These are phyloP conservation scores for Leptinotarsa texana DNA, from an alignment of 1,140 invertebrate species.

Conservation along the genomic window DNA sequence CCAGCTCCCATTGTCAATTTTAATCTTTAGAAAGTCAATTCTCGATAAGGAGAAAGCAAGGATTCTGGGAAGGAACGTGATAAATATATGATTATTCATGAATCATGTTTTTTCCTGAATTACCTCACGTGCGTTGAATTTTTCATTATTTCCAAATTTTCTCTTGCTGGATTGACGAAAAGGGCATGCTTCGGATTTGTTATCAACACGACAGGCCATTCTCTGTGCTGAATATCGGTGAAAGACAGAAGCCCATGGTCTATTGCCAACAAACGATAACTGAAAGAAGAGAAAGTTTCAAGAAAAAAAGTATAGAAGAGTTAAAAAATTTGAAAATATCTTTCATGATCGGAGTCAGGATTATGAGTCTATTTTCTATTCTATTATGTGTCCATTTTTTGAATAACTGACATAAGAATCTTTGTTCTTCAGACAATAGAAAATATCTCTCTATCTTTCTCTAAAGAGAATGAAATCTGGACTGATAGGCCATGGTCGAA, in stretches of 20 bases:
- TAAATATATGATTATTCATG: slow-evolving; percentile 11
- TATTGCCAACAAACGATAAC: slow-evolving; percentile 79
- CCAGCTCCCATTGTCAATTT: slow-evolving; percentile 70
- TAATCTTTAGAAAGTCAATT: slow-evolving; percentile 67
- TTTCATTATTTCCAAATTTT: slow-evolving; percentile 70
- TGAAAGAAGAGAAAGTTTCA: slow-evolving; percentile 51
- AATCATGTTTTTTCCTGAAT: slow-evolving; percentile 18
- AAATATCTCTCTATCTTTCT: no score
- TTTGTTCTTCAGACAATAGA: no score
- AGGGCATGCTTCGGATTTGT: slow-evolving; percentile 88
- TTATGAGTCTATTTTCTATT: no score
- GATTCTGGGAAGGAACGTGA: slow-evolving; percentile 59
- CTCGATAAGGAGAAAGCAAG: slow-evolving; percentile 72
- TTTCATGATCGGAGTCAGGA: no score
- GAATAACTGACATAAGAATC: no score
- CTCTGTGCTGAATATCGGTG: slow-evolving; percentile 73
- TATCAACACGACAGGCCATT: slow-evolving; percentile 82
- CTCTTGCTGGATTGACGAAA: slow-evolving; percentile 72
- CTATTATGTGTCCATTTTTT: no score
- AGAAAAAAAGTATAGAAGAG: no score
- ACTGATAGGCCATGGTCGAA: no score
- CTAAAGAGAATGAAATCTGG: no score
- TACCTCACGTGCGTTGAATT: slow-evolving; percentile 81
- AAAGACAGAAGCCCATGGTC: slow-evolving; percentile 93
- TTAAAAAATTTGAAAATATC: no score